Base-by-base conservation (phyloP, 2,888 invertebrate genomes). In the Agrochola lota region DNA sequence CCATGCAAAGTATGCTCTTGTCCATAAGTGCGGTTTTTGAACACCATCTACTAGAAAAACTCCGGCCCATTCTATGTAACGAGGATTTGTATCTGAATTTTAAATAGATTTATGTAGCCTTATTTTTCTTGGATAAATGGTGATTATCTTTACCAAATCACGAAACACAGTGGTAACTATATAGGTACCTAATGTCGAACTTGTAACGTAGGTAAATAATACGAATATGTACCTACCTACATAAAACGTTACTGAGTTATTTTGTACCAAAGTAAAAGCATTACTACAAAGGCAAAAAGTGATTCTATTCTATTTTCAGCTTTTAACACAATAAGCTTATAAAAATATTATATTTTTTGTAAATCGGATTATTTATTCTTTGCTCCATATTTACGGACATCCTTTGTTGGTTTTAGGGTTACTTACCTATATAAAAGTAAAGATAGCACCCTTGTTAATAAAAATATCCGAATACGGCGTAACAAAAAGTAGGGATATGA, bases 311-410 rank as follows among this genome's bases (percentile, higher is more conserved):
- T 68, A 59, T 71, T 82, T 68, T 52, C 26, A 43, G 49, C 40
- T 80, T 82, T 59, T 63, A 81, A 63, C 71, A 77, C 49, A 68
- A 68, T 77, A 77, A 63, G 40, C 35, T 26, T 62, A n/a, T 46
- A 57, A 77, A 69, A 77, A 57, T 49, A n/a, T 40, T 40, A 71
- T 49, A 62, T 68, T 73, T 71, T 43, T 35, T 35, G 26, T 57
- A 70, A 81, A 73, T 73, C 62, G 40, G 71, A 68, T 82, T 77
- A 71, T 74, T 57, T 70, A 62, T 77, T 77, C 15, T 62, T 52
- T 63, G 49, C 57, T 81, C 43, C 49, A 8, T 69, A 70, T 75
- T 70, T 64, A 68, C n/a, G 63, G 46, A 43, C 30, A 40, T 64
- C 12, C 23, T 69, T 75, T 80, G 76, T 75, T 60, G 49, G 15